Conservation (phyloP, 2,797 vertebrate genomes). For the Steatocranus sp. region DNA sequence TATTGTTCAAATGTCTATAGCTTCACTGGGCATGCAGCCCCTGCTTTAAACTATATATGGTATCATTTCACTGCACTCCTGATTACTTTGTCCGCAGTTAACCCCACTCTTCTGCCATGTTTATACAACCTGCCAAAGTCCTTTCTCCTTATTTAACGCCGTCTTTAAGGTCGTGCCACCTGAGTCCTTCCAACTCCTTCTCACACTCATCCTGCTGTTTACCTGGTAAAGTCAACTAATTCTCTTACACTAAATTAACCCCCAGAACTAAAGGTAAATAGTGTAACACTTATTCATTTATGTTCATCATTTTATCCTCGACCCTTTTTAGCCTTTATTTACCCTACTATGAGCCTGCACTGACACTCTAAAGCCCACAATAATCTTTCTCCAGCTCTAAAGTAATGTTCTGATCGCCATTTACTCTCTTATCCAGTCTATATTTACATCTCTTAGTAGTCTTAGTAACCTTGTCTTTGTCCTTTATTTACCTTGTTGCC, state of each 20-base stretch:
- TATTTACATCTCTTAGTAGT: neutral
- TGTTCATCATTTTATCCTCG: neutral
- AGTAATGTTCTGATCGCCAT: neutral
- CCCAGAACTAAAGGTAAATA: neutral
- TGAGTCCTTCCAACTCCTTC: neutral
- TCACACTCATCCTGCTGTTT: neutral
- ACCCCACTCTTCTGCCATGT: neutral
- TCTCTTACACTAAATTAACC: conserved; percentile 1
- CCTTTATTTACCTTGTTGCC: neutral
- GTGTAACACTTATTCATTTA: neutral
- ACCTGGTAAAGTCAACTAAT: conserved; percentile 6
- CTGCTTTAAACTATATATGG: neutral
- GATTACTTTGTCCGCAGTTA: neutral
- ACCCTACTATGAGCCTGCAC: neutral
- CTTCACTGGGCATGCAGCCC: neutral
- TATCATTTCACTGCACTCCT: neutral
- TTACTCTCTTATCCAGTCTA: neutral
- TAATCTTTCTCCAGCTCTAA: neutral
- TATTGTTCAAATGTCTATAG: neutral
- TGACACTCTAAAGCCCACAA: neutral
- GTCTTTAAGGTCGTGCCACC: neutral
- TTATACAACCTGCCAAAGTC: neutral
- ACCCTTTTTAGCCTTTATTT: neutral
- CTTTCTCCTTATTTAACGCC: conserved; percentile 1
- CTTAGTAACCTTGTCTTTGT: neutral